These are phyloP conservation scores for Gastracanthus pulcherrimus DNA, from an alignment of 2,888 invertebrate genomes.

Conservation along the genomic window DNA sequence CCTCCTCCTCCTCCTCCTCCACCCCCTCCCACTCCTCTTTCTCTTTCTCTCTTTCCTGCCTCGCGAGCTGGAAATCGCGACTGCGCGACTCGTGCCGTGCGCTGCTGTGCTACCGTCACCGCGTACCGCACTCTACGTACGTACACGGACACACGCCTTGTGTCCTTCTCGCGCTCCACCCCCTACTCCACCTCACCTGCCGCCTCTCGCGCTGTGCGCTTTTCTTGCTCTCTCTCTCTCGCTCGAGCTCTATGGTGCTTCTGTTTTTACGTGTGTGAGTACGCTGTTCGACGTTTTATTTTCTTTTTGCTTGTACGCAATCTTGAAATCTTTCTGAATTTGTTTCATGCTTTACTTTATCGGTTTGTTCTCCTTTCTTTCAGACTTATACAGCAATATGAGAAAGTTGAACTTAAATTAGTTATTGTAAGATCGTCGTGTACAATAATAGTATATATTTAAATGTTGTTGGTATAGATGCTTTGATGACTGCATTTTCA, in stretches of 20 bases:
- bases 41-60: background rate
- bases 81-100: background rate
- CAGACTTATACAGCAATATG: too few species aligned
- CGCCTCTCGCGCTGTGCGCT: background rate
- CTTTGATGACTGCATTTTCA: too few species aligned
- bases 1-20: slow-evolving; percentile 52
- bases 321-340: too few species aligned
- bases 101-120: background rate
- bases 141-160: background rate
- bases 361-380: too few species aligned
- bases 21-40: background rate
- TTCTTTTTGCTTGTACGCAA: too few species aligned
- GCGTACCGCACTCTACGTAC: background rate
- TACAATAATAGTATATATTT: too few species aligned
- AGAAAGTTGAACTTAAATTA: too few species aligned
- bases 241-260: background rate
- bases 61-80: background rate
- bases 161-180: slow-evolving; percentile 47
- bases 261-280: too few species aligned
- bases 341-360: too few species aligned
- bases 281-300: background rate
- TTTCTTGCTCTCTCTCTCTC: background rate
- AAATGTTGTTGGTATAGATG: too few species aligned
- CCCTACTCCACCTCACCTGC: background rate
- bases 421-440: too few species aligned